phyloP scores from a whole-genome alignment of 2,888 invertebrate species.

The Rhabditoides inermis region DNA sequence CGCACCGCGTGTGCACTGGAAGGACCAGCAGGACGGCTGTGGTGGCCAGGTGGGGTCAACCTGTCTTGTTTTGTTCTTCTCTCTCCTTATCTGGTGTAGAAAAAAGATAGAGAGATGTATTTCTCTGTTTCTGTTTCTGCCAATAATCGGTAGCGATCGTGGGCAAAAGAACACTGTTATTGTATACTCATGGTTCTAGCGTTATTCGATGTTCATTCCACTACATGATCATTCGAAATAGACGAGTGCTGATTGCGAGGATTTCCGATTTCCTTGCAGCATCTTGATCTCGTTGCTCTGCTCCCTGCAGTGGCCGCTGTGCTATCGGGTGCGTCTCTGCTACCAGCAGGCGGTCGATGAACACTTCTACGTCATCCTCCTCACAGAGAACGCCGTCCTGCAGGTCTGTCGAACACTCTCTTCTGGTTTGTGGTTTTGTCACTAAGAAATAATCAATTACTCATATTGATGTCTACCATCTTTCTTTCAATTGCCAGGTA shows the following conservation, averaged over 20 bases:
- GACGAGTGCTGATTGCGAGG: too few relatives aligned
- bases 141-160: too few relatives aligned
- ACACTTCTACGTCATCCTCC: conserved; percentile 39
- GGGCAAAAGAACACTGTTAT: too few relatives aligned
- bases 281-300: conserved; percentile 38
- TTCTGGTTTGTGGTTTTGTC: too few relatives aligned
- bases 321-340: conserved; percentile 39
- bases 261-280: conserved; percentile 8
- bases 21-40: conserved; percentile 34
- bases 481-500: background rate
- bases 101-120: too few relatives aligned
- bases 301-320: conserved; percentile 51
- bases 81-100: too few relatives aligned
- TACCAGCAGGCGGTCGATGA: conserved; percentile 25
- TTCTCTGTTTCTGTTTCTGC: too few relatives aligned
- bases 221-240: too few relatives aligned
- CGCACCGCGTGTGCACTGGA: conserved; percentile 41
- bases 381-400: conserved; percentile 19
- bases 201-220: too few relatives aligned
- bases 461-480: background rate
- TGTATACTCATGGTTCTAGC: too few relatives aligned
- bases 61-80: too few relatives aligned
- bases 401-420: conserved; percentile 22
- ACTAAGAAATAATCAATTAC: too few relatives aligned
- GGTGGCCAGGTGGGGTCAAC: conserved; percentile 25